A percentile compares a stretch with the other conserved stretches of the same genome.
Evolutionary conservation across 2,797 vertebrate species (phyloP).

Genomic region (Lagodon rhomboides): DNA sequence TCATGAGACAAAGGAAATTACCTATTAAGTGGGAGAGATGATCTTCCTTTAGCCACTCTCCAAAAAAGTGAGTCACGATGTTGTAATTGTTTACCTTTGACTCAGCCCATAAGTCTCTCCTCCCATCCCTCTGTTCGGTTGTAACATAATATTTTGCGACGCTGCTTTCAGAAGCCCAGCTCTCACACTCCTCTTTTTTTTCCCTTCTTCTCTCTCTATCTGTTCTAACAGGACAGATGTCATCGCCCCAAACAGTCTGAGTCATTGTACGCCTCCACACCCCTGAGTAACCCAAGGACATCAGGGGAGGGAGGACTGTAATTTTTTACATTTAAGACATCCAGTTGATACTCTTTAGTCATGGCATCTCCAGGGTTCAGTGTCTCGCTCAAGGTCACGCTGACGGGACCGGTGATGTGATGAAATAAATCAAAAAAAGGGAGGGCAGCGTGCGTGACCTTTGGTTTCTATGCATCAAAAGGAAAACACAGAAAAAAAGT

Average conservation of each 20-base stretch:
- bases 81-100: slow-evolving; percentile 89
- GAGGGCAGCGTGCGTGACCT: slow-evolving; percentile 17
- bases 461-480: slow-evolving; percentile 31
- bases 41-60: slow-evolving; percentile 81
- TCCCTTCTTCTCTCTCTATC: slow-evolving; percentile 42
- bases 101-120: slow-evolving; percentile 80
- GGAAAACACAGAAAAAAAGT: slow-evolving; percentile 23
- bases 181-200: slow-evolving; percentile 20
- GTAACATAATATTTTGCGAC: slow-evolving; percentile 81
- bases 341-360: slow-evolving; percentile 62
- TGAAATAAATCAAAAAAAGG: slow-evolving; percentile 50
- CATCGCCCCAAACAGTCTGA: slow-evolving; percentile 75
- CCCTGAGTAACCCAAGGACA: slow-evolving; percentile 74
- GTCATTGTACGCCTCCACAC: slow-evolving; percentile 72
- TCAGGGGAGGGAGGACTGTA: slow-evolving; percentile 52
- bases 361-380: slow-evolving; percentile 52
- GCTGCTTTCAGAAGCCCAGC: slow-evolving; percentile 73
- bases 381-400: slow-evolving; percentile 65
- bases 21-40: slow-evolving; percentile 83
- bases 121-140: slow-evolving; percentile 60
- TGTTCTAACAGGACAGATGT: slow-evolving; percentile 77
- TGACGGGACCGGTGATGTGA: slow-evolving; percentile 35
- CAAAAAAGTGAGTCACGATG: slow-evolving; percentile 87
- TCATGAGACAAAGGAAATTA: slow-evolving; percentile 86
- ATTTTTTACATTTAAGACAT: slow-evolving; percentile 72